Evolutionary conservation across 2,113 vertebrate species (phyloP).

Genomic region (Coptodon bakossiorum): DNA sequence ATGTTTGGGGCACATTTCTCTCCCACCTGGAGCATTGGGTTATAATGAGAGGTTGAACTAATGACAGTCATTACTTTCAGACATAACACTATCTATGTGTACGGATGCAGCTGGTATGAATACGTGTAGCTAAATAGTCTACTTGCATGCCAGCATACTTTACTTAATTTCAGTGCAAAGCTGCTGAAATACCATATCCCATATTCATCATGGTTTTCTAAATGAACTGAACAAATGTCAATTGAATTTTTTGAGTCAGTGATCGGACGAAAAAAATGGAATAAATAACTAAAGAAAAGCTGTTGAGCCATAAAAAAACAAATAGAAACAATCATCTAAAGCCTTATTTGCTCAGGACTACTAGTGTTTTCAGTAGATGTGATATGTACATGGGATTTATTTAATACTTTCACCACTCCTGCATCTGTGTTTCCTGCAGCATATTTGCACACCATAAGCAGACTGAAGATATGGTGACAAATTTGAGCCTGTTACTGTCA

Average conservation of each 20-base stretch:
- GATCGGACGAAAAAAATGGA: not conserved
- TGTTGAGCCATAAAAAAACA: not conserved
- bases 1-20: not conserved
- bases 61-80: not conserved
- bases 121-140: not conserved
- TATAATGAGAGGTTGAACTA: not conserved
- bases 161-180: not conserved
- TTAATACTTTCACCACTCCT: not conserved
- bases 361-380: not conserved
- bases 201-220: not conserved
- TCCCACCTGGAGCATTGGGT: not conserved
- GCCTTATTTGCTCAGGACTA: not conserved
- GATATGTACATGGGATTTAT: not conserved
- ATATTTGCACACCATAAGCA: not conserved
- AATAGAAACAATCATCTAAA: not conserved
- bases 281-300: not conserved
- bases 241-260: not conserved
- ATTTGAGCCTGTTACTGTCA: not conserved
- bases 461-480: not conserved
- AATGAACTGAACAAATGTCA: not conserved
- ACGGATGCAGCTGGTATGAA: not conserved
- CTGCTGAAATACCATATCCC: not conserved
- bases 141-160: not conserved
- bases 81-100: not conserved
- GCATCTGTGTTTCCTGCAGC: not conserved